Conservation (phyloP, 1,140 invertebrate species). For the Drosophila elegans region DNA sequence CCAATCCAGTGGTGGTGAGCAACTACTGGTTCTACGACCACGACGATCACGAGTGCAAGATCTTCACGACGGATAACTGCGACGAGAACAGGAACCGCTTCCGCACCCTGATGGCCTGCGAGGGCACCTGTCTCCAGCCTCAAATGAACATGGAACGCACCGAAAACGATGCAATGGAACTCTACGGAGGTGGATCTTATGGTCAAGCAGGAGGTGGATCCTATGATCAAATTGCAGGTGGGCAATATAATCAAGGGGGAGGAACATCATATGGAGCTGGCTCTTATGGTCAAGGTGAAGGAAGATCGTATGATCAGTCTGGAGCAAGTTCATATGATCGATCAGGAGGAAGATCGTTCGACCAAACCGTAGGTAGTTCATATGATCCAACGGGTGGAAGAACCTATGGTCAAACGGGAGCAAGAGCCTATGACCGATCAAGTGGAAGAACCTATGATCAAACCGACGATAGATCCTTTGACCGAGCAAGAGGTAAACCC, state of each 20-base stretch:
- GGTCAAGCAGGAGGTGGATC: neutral
- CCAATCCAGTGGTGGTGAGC: conserved; percentile 45
- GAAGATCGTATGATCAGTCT: neutral
- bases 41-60: conserved; percentile 67
- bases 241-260: neutral
- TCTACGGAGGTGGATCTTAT: conserved; percentile 10
- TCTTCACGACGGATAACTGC: conserved; percentile 78
- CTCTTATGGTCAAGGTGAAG: neutral
- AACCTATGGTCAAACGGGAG: neutral
- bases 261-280: neutral
- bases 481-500: neutral
- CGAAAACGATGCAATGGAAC: conserved; percentile 38
- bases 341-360: neutral
- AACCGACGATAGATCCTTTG: too few relatives aligned
- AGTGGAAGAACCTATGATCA: neutral
- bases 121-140: conserved; percentile 61
- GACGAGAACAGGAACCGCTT: conserved; percentile 76
- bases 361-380: neutral
- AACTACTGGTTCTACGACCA: conserved; percentile 82
- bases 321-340: neutral
- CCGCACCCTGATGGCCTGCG: conserved; percentile 63
- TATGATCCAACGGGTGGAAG: neutral
- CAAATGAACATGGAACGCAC: conserved; percentile 46
- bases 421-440: neutral
- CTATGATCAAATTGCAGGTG: neutral